Conservation (phyloP, 2,797 vertebrate species). For the Pangasius krempfi region DNA sequence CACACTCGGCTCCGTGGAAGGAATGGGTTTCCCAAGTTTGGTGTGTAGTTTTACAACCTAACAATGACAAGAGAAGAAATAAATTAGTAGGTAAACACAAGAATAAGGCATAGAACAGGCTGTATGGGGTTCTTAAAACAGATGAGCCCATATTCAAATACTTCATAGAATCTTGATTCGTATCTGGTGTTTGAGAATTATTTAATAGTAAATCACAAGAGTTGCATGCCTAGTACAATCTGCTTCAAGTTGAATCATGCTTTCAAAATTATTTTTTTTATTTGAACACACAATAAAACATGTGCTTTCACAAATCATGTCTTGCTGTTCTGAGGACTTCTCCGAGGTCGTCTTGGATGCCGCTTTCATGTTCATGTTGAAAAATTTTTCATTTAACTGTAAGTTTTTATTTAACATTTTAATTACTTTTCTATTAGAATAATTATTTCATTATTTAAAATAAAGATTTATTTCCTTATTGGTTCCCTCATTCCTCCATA, state of each 20-base stretch:
- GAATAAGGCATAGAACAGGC: neutral
- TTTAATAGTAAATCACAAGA: neutral
- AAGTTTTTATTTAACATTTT: too few species aligned
- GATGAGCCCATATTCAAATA: neutral
- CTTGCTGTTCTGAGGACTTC: too few species aligned
- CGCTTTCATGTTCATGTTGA: neutral
- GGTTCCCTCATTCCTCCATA: neutral
- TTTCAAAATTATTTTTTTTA: too few species aligned
- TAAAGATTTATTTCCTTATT: neutral
- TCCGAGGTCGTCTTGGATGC: too few species aligned
- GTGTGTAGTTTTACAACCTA: constrained; percentile 98
- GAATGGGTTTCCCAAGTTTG: constrained; percentile 97
- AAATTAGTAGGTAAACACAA: neutral
- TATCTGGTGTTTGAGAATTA: neutral
- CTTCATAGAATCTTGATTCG: neutral
- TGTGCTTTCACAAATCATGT: too few species aligned
- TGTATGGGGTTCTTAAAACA: neutral
- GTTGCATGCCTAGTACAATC: neutral
- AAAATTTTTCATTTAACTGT: neutral
- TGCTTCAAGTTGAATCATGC: neutral
- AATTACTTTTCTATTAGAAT: neutral
- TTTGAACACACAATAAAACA: too few species aligned
- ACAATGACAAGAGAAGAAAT: neutral
- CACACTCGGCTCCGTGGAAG: constrained; percentile 95
- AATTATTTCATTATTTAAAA: neutral